Base-by-base conservation (phyloP, 2,888 invertebrate genomes). In the Creontiades dilutus region DNA sequence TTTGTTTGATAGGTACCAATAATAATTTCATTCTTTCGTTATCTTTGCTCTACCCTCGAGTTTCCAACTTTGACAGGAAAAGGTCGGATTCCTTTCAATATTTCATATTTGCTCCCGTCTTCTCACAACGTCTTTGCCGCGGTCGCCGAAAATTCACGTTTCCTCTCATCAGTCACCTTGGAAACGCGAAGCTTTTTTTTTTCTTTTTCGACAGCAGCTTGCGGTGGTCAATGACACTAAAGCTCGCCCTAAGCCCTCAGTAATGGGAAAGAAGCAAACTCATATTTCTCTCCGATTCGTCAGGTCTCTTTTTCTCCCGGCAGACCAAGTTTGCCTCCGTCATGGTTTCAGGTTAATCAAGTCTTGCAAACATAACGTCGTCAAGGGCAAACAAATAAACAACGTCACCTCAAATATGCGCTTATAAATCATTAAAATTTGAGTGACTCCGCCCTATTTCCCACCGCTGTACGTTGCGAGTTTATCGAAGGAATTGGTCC, bases 211-310 rank as follows among this genome's bases (percentile, higher is more conserved):
- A 7, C 19, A 23, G 23, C 68, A 68, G 68, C 68, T 23, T 11
- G 19, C 19, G n/a, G 61, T 68, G 68, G 68, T 68, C 68, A 68
- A 68, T 68, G 68, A 68, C 68, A 68, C 68, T 23, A 23, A 68
- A 68, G 68, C 68, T 68, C 68, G 23, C 68, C 19, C 68, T 68
- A 68, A 68, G 68, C 68, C 23, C 68, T 68, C 68, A 23, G 68
- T 68, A 68, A 68, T 68, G 68, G 68, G 68, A 68, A 19, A 7
- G 23, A 12, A 23, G 68, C 68, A 23, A 68, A 68, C 23, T 68
- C 68, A 19, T 68, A 68, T 68, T 68, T 68, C 68, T 23, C 68
- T 27, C 68, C 19, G 23, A 68, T 68, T 68, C 23, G 23, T 68
- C 12, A 68, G 23, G 23, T 23, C 68, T 9, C n/a, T 61, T 61